Evolutionary conservation across 2,797 vertebrate species (phyloP).

Genomic region (Vireo griseus): DNA sequence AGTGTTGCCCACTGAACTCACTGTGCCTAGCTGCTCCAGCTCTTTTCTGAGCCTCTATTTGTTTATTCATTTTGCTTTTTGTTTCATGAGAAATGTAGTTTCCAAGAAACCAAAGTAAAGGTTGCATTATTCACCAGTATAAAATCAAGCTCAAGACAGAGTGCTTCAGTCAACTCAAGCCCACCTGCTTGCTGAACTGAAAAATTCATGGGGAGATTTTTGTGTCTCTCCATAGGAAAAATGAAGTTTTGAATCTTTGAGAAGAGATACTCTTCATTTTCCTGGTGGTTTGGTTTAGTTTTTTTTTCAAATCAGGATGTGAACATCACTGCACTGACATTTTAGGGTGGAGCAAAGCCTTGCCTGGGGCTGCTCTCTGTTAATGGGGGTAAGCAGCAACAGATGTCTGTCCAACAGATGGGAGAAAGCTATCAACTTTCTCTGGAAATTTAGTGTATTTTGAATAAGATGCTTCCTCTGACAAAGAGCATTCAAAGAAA

Average conservation of each 20-base stretch:
- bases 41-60: not conserved
- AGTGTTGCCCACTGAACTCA: not conserved
- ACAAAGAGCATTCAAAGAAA: not conserved
- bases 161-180: not conserved
- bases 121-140: not conserved
- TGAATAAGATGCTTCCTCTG: not conserved
- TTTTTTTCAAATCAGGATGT: not conserved
- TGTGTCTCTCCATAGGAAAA: not conserved
- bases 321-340: not conserved
- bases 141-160: not conserved
- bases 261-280: not conserved
- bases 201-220: not conserved
- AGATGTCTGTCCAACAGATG: not conserved
- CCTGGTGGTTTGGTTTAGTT: not conserved
- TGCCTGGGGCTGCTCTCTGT: not conserved
- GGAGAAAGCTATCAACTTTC: not conserved
- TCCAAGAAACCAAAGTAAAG: not conserved
- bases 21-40: rapidly evolving
- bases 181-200: not conserved
- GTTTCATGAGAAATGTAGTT: not conserved
- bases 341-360: not conserved
- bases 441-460: not conserved
- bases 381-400: not conserved
- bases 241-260: not conserved
- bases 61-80: not conserved